Conservation (phyloP, 2,797 vertebrate species). For the Macropus fuliginosus region DNA sequence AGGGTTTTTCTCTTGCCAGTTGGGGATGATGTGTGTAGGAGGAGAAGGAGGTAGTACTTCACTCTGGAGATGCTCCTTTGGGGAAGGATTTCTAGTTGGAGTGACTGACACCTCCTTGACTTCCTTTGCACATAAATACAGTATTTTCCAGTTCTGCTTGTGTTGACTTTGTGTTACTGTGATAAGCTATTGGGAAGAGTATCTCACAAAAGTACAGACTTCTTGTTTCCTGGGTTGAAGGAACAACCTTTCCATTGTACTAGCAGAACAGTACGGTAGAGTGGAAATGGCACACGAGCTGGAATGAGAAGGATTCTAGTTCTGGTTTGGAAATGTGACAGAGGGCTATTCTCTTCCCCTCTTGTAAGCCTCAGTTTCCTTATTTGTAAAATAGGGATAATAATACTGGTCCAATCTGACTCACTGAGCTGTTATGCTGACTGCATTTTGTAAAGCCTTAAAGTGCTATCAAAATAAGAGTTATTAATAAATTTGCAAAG, state of each 20-base stretch:
- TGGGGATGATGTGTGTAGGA: background rate
- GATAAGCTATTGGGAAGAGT: background rate
- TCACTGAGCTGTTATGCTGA: background rate
- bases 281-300: background rate
- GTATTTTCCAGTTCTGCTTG: conserved; percentile 72
- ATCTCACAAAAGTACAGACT: background rate
- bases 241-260: conserved; percentile 4
- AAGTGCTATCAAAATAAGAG: background rate
- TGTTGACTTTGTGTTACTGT: conserved; percentile 40
- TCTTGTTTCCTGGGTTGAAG: conserved; percentile 5
- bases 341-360: background rate
- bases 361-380: background rate
- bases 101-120: conserved; percentile 53
- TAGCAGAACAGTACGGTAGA: background rate
- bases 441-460: background rate
- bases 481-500: background rate
- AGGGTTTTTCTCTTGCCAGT: background rate
- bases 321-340: background rate
- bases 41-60: conserved; percentile 28
- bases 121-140: conserved; percentile 69
- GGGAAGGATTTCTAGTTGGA: conserved; percentile 47
- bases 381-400: background rate
- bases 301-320: background rate
- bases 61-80: conserved; percentile 49
- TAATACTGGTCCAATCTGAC: background rate